Base-by-base conservation (phyloP, 1,140 invertebrate genomes). In the Ceratina japonica region DNA sequence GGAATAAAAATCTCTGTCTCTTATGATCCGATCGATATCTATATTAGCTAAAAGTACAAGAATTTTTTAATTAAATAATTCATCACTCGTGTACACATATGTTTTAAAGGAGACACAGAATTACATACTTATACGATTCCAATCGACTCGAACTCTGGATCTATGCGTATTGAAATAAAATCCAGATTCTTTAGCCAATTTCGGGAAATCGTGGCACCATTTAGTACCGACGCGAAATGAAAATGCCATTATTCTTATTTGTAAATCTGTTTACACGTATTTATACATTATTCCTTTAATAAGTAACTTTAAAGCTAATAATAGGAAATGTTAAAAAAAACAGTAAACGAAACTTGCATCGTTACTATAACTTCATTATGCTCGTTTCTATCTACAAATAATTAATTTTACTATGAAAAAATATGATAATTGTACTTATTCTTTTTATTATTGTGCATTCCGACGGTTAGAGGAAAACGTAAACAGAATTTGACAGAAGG, bases 151-250 rank as follows among this genome's bases (percentile, higher is more conserved):
- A 16, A 93, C 88, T 73, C 94, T 92, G 22, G 93, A 92, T 82
- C 93, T 93, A 77, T 94, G 93, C 72, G 91, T 93, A 83, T 95
- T 94, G 83, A 96, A 95, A 71, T 93, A 92, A 90, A 95, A 95
- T 16, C 95, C 95, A 31, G 94, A 94, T 83, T 95, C 95, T 87
- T 93, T 93, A 31, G 94, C 95, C 37, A 95, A 86, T 84, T 94
- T 94, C n/a, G 94, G 93, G 90, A 95, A 95, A 90, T 95, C 94
- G 81, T 94, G 94, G 85, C 94, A 94, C 90, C 94, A 93, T 85
- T 94, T 93, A 31, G 93, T 94, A 44, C 93, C 93, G 22, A 92
- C 91, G 88, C 93, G 93, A 76, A 92, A 93, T 63, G 94, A 93
- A 92, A 91, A 92, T 73, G 91, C 90, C 91, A 92, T 92, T 81